Conservation (phyloP, 1,140 invertebrate genomes). For the Drosophila carrolli region DNA sequence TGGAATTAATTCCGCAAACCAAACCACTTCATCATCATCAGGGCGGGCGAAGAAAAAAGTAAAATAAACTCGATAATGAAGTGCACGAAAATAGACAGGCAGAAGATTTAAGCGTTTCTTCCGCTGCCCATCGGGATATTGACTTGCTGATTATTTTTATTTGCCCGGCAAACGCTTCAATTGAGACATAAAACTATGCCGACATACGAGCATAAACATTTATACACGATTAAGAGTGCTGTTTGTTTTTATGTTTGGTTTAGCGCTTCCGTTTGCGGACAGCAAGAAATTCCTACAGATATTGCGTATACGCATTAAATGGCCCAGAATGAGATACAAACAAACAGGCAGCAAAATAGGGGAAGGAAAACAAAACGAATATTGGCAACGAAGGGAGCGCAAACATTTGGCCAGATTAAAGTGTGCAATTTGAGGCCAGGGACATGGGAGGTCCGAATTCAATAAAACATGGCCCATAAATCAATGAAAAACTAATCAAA, state of each 20-base stretch:
- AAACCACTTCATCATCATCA: slow-evolving; percentile 31
- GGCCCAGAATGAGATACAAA: slow-evolving; percentile 65
- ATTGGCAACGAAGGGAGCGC: slow-evolving; percentile 15
- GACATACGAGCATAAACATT: slow-evolving; percentile 70
- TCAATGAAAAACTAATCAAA: slow-evolving; percentile 78
- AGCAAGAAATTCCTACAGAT: slow-evolving; percentile 30
- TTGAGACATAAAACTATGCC: slow-evolving; percentile 81
- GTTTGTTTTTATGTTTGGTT: slow-evolving; percentile 82
- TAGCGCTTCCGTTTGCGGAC: slow-evolving; percentile 68
- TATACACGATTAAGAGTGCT: slow-evolving; percentile 80
- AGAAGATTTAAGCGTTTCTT: slow-evolving; percentile 62
- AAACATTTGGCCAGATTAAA: slow-evolving; percentile 52
- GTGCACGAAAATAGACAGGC: slow-evolving; percentile 13
- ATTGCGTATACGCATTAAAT: slow-evolving; percentile 74
- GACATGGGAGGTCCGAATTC: slow-evolving; percentile 19
- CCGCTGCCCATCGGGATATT: slow-evolving; percentile 51
- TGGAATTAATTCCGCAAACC: slow-evolving; percentile 19
- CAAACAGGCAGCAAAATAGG: slow-evolving; percentile 21
- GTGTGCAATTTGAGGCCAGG: slow-evolving; percentile 23
- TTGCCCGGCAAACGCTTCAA: slow-evolving; percentile 68
- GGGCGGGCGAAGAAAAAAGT: not conserved
- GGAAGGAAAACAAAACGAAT: slow-evolving; percentile 42
- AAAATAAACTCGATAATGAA: slow-evolving; percentile 18
- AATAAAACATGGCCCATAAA: slow-evolving; percentile 56
- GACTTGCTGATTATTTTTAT: slow-evolving; percentile 83